phyloP scores from a whole-genome alignment of 64 coral and sea anemone species.

The Montipora sp. region DNA sequence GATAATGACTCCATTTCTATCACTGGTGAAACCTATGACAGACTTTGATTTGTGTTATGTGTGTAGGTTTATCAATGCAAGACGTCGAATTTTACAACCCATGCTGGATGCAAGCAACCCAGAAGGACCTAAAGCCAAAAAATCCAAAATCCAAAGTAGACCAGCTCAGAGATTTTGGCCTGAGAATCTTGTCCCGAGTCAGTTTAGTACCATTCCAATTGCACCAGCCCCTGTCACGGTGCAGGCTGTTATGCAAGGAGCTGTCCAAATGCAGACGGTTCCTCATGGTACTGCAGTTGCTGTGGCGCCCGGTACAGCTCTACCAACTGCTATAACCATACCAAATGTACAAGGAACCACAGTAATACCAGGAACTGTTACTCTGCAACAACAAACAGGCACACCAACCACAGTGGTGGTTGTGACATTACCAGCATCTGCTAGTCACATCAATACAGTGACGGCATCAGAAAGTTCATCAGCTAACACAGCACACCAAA shows the following conservation, averaged over 20 bases:
- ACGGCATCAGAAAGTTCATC: slow-evolving; percentile 73
- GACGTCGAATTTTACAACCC: slow-evolving; percentile 87
- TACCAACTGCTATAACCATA: slow-evolving; percentile 69
- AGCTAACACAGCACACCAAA: slow-evolving; percentile 43
- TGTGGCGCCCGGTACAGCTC: slow-evolving; percentile 52
- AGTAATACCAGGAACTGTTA: slow-evolving; percentile 65
- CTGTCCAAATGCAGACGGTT: slow-evolving; percentile 57
- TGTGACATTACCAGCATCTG: slow-evolving; percentile 85
- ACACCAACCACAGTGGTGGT: slow-evolving; percentile 81
- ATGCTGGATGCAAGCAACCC: slow-evolving; percentile 96
- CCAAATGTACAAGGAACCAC: slow-evolving; percentile 47
- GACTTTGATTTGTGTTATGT: not conserved
- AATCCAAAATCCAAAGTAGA: slow-evolving; percentile 91
- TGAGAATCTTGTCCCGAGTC: slow-evolving; percentile 81
- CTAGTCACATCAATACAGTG: slow-evolving; percentile 72
- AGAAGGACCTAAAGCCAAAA: slow-evolving; percentile 87
- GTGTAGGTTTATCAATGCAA: slow-evolving; percentile 92
- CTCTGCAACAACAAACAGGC: slow-evolving; percentile 67
- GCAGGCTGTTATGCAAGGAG: slow-evolving; percentile 56
- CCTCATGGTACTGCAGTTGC: slow-evolving; percentile 49
- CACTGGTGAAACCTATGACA: not conserved
- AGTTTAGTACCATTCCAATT: slow-evolving; percentile 83
- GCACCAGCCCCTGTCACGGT: slow-evolving; percentile 74
- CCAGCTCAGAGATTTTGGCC: slow-evolving; percentile 96
- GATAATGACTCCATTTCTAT: too few relatives aligned